Percentiles rank a stretch among this genome's conserved stretches.
phyloP scores from a whole-genome alignment of 2,797 vertebrate genomes.

The Huso huso region DNA sequence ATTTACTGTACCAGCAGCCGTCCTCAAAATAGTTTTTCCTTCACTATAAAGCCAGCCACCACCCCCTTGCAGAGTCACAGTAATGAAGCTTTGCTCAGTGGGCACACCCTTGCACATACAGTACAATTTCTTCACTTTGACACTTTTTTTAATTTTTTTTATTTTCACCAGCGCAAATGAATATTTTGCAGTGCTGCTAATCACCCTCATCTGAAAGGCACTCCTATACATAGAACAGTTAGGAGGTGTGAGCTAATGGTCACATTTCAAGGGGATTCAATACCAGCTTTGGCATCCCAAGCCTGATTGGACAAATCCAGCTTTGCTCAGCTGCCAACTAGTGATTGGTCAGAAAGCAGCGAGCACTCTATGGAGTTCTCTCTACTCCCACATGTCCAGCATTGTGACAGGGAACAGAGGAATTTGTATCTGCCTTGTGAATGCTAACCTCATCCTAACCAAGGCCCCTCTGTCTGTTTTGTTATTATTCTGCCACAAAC shows the following conservation, averaged over 20 bases:
- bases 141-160: not conserved
- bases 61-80: not conserved
- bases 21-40: not conserved
- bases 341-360: conserved; percentile 11
- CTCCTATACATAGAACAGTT: conserved; percentile 16
- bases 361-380: not conserved
- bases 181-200: too few relatives aligned
- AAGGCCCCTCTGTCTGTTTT: conserved; percentile 18
- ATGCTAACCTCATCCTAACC: conserved; percentile 20
- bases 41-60: not conserved
- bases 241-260: conserved; percentile 10
- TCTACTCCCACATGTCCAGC: conserved; percentile 4
- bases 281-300: conserved; percentile 6
- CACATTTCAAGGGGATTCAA: conserved; percentile 6
- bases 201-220: conserved; percentile 21
- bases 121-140: not conserved
- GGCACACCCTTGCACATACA: not conserved
- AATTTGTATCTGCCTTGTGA: conserved; percentile 8
- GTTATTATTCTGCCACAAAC: not conserved
- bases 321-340: not conserved
- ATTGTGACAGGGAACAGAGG: conserved; percentile 9
- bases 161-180: not conserved
- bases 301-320: conserved; percentile 9
- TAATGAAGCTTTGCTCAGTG: not conserved
- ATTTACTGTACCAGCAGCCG: too few relatives aligned